Evolutionary conservation across 2,888 invertebrate species (phyloP), one percentile per base, ranked within the genome.

Genomic region (Drosophila niveifrons): DNA sequence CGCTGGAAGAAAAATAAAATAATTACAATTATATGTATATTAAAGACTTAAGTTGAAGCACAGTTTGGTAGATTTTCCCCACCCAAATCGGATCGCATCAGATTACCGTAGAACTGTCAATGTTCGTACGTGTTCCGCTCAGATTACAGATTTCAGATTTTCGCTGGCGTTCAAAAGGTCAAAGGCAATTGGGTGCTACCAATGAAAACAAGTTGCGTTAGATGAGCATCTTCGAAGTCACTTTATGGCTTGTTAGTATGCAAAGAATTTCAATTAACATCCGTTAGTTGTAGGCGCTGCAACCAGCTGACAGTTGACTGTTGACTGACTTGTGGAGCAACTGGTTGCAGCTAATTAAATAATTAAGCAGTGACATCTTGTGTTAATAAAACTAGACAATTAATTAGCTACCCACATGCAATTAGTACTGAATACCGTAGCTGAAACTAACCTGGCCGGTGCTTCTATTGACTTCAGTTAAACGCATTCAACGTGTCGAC

Each of bases 231-330:
- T 69, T 47, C 36, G 39, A 10, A 63, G 36, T 29, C 43, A 68
- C 46, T 66, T 68, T 73, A 73, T 53, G 58, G 64, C 83, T 86
- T 80, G 86, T 84, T 84, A 84, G 88, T 80, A 88, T 84, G 77
- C 84, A 85, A 78, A 72, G 70, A 78, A 88, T 82, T 67, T 72
- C 55, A 64, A 77, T 66, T 71, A 58, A 43, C 51, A 63, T 46
- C 44, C 56, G 57, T 44, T 58, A 13, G 36, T 23, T 23, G 23
- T 36, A 36, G 36, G 36, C 36, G 36, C n/a, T 36, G 23, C 13
- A 15, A 41, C 7, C 23, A 10, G 11, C 11, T 36, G 41, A 43
- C 28, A 15, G 7, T 52, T 39, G 55, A 13, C 46, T 59, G 7
- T 52, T 39, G 55, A 13, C 46, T 59, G 7, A 44, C 47, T 65